Evolutionary conservation across 2,888 invertebrate species (phyloP), one percentile per base, ranked within the genome.

Genomic region (Diarsia mendica): DNA sequence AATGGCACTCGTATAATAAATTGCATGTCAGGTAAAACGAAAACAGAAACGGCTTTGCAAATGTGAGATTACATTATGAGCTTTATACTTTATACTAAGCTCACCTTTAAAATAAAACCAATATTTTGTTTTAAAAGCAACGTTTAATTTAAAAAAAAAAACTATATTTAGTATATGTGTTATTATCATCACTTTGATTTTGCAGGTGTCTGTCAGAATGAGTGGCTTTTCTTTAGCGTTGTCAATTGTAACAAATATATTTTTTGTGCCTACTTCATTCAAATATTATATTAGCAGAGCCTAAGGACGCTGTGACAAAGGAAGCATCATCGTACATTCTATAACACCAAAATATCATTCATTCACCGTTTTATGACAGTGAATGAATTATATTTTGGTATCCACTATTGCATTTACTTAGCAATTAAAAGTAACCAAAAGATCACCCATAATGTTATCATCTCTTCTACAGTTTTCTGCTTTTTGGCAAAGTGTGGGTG

Each of bases 101-200:
- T n/a, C n/a, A n/a, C n/a, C n/a, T n/a, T n/a, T n/a, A n/a, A n/a
- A n/a, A n/a, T n/a, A n/a, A n/a, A n/a, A n/a, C n/a, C n/a, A n/a
- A n/a, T n/a, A n/a, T n/a, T n/a, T n/a, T n/a, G n/a, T n/a, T n/a
- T n/a, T n/a, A n/a, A n/a, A n/a, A n/a, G n/a, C n/a, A n/a, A n/a
- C n/a, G n/a, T n/a, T n/a, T n/a, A 51, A 4, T 46, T 3, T n/a
- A 39, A 39, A 39, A 39, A 33, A 2, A 39, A 39, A 39, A 66
- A 15, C 10, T 44, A 28, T 28, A 39, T 60, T 33, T 46, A 67
- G 2, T 48, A n/a, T 4, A 18, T 53, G n/a, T 70, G 48, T 46
- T 51, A 13, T 69, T 23, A n/a, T 28, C 15, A 77, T 46, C 11
- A 13, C 28, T 78, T 77, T 64, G 48, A 71, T 64, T 77, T 64